Evolutionary conservation across 2,888 invertebrate species (phyloP), one percentile per base, ranked within the genome.

Genomic region (Diplolepis rosae): DNA sequence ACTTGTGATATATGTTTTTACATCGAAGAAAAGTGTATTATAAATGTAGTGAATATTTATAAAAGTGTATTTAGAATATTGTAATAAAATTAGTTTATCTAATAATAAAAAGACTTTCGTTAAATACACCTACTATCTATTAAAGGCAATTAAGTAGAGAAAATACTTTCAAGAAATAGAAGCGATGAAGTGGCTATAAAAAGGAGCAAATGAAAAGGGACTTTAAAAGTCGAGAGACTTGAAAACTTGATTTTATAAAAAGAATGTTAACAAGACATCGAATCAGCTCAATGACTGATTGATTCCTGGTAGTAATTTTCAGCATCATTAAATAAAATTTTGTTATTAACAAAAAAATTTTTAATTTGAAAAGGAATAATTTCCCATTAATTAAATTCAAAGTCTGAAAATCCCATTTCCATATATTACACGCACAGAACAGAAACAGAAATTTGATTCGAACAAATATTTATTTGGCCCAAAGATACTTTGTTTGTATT

Each of bases 1-100:
- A 77, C 69, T 76, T 79, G 80, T 80, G 79, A 81, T 82, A 78
- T 81, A 78, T 71, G 67, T 81, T 68, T 66, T 69, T 74, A 73
- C 69, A 73, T 68, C 39, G 68, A 52, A 72, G 74, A 77, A 74
- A 54, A 72, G 11, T 66, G 70, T 73, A 74, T 73, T 56, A 76
- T 77, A 78, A 75, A 77, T 80, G 78, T 74, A 78, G 66, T 74
- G 75, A 72, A 77, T 76, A 75, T 79, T 75, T 75, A 73, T 76
- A 2, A 73, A 65, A 70, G 66, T 13, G 32, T 68, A 75, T 69
- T 75, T 68, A 72, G 61, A 66, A 48, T 39, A 61, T 35, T 24
- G 1, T 61, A 61, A 61, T 61, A 61, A 61, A 61, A 61, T 5
- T 61, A 56, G 54, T 35, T 56, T 39, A 32, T 61, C n/a, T 24